phyloP scores from a whole-genome alignment of 1,140 invertebrate genomes.

The Eriocheir sinensis region DNA sequence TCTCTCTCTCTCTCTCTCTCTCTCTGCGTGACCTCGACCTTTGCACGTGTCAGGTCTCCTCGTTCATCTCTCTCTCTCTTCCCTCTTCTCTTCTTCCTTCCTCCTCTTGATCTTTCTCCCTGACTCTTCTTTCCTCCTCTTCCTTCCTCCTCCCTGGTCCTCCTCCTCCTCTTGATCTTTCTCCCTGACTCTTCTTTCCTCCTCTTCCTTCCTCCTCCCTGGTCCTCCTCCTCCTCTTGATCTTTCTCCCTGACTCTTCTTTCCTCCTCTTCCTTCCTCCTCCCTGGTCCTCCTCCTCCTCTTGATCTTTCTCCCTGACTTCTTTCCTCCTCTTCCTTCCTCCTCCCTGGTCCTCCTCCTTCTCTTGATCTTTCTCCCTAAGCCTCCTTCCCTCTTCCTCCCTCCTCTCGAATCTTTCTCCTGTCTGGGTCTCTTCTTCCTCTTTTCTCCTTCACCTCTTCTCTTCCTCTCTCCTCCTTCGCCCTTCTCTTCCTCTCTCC shows the following conservation, averaged over 20 bases:
- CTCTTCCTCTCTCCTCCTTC: background rate
- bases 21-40: background rate
- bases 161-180: no score
- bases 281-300: background rate
- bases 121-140: no score
- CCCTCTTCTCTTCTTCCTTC: no score
- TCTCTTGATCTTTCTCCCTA: background rate
- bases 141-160: no score
- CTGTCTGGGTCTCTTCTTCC: background rate
- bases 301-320: background rate
- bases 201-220: no score
- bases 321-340: background rate
- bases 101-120: no score
- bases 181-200: no score
- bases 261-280: background rate
- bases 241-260: background rate
- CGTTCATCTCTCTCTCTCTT: no score
- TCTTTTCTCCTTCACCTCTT: background rate
- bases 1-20: conserved; percentile 41
- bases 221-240: no score
- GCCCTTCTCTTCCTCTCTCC: background rate
- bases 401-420: background rate
- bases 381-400: background rate
- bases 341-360: background rate
- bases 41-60: no score